phyloP scores from a whole-genome alignment of 1,140 invertebrate species.

The Aphelenchoides avenae region DNA sequence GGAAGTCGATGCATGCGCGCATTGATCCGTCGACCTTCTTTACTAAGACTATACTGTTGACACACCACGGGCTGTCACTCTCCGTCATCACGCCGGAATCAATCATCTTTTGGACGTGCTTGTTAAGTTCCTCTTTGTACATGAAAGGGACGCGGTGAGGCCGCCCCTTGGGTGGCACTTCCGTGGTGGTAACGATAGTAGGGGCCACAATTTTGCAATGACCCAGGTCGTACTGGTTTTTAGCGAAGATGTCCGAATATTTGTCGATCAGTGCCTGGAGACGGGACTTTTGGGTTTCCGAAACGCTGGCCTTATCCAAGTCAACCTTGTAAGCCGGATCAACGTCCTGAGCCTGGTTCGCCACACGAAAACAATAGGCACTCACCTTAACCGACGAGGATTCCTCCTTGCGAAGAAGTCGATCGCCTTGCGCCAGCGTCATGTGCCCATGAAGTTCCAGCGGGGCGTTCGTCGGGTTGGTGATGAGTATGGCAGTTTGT shows the following conservation, averaged over 20 bases:
- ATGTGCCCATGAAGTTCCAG: too few relatives aligned
- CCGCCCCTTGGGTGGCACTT: slow-evolving; percentile 1
- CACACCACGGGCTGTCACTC: slow-evolving; percentile 8
- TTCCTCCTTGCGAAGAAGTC: too few relatives aligned
- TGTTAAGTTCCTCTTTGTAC: not conserved
- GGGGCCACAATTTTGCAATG: not conserved
- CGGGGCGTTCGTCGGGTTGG: too few relatives aligned
- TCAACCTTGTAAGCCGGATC: too few relatives aligned
- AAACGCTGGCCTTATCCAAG: too few relatives aligned
- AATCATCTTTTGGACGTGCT: not conserved
- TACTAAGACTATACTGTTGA: slow-evolving; percentile 5
- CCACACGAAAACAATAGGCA: too few relatives aligned
- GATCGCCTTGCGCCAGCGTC: too few relatives aligned
- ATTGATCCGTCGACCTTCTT: slow-evolving; percentile 11
- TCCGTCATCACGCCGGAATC: slow-evolving; percentile 1
- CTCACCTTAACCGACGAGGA: too few relatives aligned
- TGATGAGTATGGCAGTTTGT: too few relatives aligned
- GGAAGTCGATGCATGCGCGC: slow-evolving; percentile 63
- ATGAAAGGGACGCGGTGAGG: slow-evolving; percentile 4
- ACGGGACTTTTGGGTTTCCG: too few relatives aligned
- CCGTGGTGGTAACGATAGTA: slow-evolving; percentile 4
- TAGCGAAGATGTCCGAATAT: slow-evolving; percentile 3
- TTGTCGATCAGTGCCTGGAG: slow-evolving; percentile 3
- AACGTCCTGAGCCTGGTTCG: too few relatives aligned
- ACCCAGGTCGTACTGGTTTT: slow-evolving; percentile 9